Percentiles rank a stretch among this genome's conserved stretches.
Evolutionary conservation across 64 coral and sea anemone species (phyloP).

Genomic region (Montipora efflorescens): DNA sequence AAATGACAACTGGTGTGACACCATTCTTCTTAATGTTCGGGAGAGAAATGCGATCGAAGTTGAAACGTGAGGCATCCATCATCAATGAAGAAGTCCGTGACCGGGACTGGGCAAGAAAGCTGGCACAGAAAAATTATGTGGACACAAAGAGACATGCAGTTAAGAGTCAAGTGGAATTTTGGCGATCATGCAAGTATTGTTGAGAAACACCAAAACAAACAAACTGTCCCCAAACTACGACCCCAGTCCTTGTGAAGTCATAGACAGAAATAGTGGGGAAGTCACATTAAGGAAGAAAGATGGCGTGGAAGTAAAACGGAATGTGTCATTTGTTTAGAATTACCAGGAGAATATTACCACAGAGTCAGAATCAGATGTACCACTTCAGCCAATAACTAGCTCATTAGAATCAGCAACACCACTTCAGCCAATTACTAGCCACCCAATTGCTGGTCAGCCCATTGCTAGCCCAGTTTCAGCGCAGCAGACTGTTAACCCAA

Average conservation of each 20-base stretch:
- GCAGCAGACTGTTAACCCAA: too few species aligned
- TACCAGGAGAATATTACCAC: background rate
- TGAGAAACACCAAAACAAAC: constrained; percentile 17
- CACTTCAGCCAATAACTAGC: background rate
- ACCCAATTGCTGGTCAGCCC: background rate
- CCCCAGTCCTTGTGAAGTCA: constrained; percentile 19
- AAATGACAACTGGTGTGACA: constrained; percentile 9
- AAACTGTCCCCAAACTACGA: background rate
- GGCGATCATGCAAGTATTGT: background rate
- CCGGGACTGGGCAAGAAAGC: constrained; percentile 4
- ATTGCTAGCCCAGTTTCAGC: constrained; percentile 1
- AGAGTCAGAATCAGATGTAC: background rate
- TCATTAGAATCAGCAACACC: background rate
- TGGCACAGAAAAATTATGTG: constrained; percentile 12
- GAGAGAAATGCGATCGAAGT: background rate
- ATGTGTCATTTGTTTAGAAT: constrained; percentile 10
- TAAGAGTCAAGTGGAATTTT: too few species aligned
- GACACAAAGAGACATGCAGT: too few species aligned
- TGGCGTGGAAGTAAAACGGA: background rate
- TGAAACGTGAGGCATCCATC: too few species aligned
- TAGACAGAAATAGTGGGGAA: constrained; percentile 4
- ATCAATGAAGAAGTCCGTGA: background rate
- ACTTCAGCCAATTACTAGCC: constrained; percentile 4
- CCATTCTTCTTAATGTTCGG: constrained; percentile 21
- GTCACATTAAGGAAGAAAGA: background rate